phyloP scores from a whole-genome alignment of 1,140 invertebrate species.

The Aradophagus sp. region DNA sequence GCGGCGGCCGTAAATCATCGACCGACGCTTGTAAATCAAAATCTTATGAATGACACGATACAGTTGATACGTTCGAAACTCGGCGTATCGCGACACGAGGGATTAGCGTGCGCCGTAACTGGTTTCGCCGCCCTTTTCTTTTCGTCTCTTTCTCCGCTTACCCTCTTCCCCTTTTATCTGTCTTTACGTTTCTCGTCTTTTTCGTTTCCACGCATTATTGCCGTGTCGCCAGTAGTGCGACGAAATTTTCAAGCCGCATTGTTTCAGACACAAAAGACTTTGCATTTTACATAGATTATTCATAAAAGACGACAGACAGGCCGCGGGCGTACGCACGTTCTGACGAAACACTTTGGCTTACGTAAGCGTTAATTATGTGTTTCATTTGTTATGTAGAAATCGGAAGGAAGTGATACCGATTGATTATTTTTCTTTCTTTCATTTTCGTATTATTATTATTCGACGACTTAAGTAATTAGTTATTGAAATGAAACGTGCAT shows the following conservation, averaged over 20 bases:
- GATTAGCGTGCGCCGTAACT: constrained; percentile 28
- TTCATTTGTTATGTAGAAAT: constrained; percentile 16
- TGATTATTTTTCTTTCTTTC: constrained; percentile 5
- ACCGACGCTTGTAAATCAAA: constrained; percentile 36
- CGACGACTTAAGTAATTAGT: constrained; percentile 7
- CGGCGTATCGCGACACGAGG: constrained; percentile 3
- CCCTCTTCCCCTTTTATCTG: too few species aligned
- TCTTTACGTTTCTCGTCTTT: too few species aligned
- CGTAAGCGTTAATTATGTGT: constrained; percentile 26
- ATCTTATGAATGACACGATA: constrained; percentile 55
- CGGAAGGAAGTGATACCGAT: too few species aligned
- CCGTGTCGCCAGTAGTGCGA: too few species aligned
- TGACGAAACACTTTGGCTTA: constrained; percentile 27
- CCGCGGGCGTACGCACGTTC: too few species aligned
- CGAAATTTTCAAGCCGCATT: too few species aligned
- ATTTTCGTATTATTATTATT: neutral
- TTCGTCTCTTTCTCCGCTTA: neutral
- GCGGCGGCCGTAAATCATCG: constrained; percentile 19
- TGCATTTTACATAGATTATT: constrained; percentile 47
- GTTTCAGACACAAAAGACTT: constrained; percentile 53
- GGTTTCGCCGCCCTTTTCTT: constrained; percentile 13
- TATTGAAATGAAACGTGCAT: neutral
- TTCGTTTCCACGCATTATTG: too few species aligned
- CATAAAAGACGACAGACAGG: constrained; percentile 56
- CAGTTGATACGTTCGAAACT: neutral